These are phyloP conservation scores for Scomber japonicus DNA, from an alignment of 2,113 vertebrate species.

Conservation along the genomic window DNA sequence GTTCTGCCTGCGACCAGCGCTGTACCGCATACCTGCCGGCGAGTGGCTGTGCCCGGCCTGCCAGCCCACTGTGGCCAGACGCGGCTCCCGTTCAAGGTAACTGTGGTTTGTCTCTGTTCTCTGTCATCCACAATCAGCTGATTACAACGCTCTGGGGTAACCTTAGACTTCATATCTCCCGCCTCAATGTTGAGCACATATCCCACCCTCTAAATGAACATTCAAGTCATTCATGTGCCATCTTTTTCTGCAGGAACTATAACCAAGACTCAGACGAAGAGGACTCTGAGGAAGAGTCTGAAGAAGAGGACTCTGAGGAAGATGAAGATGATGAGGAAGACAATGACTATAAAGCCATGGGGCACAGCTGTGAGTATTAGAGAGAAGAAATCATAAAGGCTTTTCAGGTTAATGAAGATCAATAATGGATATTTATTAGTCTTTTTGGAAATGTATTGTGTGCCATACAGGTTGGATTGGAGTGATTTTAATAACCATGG, in stretches of 20 bases:
- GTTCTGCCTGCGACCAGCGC: slow-evolving; percentile 94
- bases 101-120: not conserved
- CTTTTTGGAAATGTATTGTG: too few species aligned
- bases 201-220: not conserved
- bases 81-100: slow-evolving; percentile 92
- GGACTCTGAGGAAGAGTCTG: slow-evolving; percentile 87
- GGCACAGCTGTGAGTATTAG: slow-evolving; percentile 90
- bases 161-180: too few species aligned
- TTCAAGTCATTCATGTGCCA: not conserved
- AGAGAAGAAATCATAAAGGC: not conserved
- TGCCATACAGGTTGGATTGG: too few species aligned
- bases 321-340: slow-evolving; percentile 89
- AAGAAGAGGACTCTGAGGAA: slow-evolving; percentile 87
- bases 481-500: too few species aligned
- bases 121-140: not conserved
- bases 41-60: slow-evolving; percentile 98
- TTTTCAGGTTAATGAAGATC: too few species aligned
- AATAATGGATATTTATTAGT: too few species aligned
- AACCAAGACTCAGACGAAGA: slow-evolving; percentile 92
- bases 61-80: slow-evolving; percentile 91
- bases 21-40: slow-evolving; percentile 93
- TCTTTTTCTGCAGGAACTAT: slow-evolving; percentile 86
- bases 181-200: too few species aligned
- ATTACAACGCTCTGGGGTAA: not conserved
- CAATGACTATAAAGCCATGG: slow-evolving; percentile 90